phyloP scores from a whole-genome alignment of 2,888 invertebrate species.

The Parelbella ahira region DNA sequence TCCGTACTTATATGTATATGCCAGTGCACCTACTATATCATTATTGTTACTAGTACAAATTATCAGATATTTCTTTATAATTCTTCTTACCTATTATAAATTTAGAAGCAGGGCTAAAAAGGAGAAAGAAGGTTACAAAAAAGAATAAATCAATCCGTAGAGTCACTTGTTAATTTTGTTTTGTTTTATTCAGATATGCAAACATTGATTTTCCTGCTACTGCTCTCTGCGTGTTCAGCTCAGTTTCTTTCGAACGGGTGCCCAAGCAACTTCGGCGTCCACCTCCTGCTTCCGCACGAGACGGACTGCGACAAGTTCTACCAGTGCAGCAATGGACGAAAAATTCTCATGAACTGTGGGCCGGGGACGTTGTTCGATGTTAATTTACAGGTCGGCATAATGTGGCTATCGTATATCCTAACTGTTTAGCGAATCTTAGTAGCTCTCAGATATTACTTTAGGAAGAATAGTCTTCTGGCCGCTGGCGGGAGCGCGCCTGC shows the following conservation, averaged over 20 bases:
- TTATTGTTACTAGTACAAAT: no score
- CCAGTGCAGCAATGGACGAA: constrained; percentile 29
- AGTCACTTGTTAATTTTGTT: no score
- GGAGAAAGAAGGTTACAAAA: no score
- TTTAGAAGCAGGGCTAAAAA: no score
- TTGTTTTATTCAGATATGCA: constrained; percentile 44
- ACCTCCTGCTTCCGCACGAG: constrained; percentile 39
- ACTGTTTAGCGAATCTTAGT: no score
- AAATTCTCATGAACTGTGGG: constrained; percentile 36
- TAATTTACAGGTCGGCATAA: constrained; percentile 38
- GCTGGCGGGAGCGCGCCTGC: no score
- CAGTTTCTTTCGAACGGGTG: constrained; percentile 48
- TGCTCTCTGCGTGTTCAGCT: constrained; percentile 45
- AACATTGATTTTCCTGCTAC: constrained; percentile 33
- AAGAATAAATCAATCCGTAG: no score
- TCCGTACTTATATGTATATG: no score
- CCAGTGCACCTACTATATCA: no score
- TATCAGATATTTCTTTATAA: no score
- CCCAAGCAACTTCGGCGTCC: constrained; percentile 34
- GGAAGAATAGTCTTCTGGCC: no score
- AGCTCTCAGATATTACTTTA: neutral
- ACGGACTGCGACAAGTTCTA: constrained; percentile 32
- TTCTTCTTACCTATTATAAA: no score
- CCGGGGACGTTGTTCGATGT: constrained; percentile 44
- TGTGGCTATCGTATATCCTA: neutral